Evolutionary conservation across 2,113 vertebrate species (phyloP), one percentile per base, ranked within the genome.

Genomic region (Poecile atricapillus): DNA sequence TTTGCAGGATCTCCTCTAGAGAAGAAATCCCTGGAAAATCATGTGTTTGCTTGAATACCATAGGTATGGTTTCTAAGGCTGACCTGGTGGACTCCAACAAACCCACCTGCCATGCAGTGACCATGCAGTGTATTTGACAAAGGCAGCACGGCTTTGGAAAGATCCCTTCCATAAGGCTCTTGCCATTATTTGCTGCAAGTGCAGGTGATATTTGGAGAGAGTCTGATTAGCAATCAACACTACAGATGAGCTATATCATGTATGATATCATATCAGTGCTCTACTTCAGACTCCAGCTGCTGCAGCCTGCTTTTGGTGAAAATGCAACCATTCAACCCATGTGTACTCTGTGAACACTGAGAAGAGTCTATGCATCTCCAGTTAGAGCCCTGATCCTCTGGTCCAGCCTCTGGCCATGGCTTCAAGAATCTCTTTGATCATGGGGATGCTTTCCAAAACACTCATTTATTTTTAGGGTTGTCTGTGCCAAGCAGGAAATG

Each of bases 381-480:
- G 8, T 15, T 33, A 50, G 22, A 71, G 43, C 9, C 31, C 15
- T 21, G 19, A 59, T 64, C 12, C 44, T 56, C 47, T 46, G 8
- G 13, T 60, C 12, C 30, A 91, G 31, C 6, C 17, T 31, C 15
- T 23, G 44, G 35, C n/a, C 0, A 0, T 27, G 25, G 33, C 43
- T 78, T 67, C 49, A 37, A 31, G 49, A 27, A 49, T 35, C 11
- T 84, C 53, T 75, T 47, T 73, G 33, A 39, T 31, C 4, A 5
- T 7, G 8, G 31, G 8, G 9, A 63, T 12, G 23, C 39, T 75
- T 92, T 52, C 49, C 52, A 80, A 73, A 27, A 24, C 23, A 27
- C 52, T 43, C 37, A 19, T 50, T 84, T 75, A 58, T 24, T 21
- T 16, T 14, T 20, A 33, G 37, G 27, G 2, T 25, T 70, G 41